phyloP scores from a whole-genome alignment of 2,888 invertebrate species.

The Melanophora roralis region DNA sequence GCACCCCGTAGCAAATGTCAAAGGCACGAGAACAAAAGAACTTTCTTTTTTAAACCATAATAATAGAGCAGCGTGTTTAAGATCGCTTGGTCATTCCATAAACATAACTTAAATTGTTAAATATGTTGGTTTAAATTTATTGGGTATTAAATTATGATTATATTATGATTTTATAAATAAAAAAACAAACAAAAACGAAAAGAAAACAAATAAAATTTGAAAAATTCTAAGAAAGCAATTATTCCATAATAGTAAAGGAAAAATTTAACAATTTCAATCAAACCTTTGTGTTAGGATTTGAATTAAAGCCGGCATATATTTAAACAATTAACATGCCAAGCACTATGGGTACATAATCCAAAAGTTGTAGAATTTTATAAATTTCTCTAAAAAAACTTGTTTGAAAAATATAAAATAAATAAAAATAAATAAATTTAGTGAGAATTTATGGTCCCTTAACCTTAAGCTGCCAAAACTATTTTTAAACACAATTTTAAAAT shows the following conservation, averaged over 20 bases:
- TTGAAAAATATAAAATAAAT: too few species aligned
- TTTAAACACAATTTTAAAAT: neutral
- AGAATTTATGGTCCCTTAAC: neutral
- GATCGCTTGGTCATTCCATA: neutral
- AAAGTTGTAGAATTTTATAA: too few species aligned
- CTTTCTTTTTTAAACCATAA: neutral
- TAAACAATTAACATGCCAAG: too few species aligned
- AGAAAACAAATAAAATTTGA: neutral
- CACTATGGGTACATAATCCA: too few species aligned
- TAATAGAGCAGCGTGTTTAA: constrained; percentile 1
- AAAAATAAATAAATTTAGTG: too few species aligned
- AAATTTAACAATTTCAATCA: too few species aligned
- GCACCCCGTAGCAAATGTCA: constrained; percentile 1
- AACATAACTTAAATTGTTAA: constrained; percentile 27
- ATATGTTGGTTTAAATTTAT: neutral
- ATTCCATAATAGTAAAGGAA: too few species aligned
- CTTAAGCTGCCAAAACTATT: neutral
- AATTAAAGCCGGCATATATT: too few species aligned
- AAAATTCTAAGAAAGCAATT: neutral
- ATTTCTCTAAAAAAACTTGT: neutral
- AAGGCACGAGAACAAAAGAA: neutral
- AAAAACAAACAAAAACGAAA: neutral
- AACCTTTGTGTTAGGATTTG: too few species aligned
- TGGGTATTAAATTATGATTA: neutral
- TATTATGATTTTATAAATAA: neutral